These are phyloP conservation scores for Bombus consobrinus DNA, from an alignment of 1,140 invertebrate species.

Conservation along the genomic window DNA sequence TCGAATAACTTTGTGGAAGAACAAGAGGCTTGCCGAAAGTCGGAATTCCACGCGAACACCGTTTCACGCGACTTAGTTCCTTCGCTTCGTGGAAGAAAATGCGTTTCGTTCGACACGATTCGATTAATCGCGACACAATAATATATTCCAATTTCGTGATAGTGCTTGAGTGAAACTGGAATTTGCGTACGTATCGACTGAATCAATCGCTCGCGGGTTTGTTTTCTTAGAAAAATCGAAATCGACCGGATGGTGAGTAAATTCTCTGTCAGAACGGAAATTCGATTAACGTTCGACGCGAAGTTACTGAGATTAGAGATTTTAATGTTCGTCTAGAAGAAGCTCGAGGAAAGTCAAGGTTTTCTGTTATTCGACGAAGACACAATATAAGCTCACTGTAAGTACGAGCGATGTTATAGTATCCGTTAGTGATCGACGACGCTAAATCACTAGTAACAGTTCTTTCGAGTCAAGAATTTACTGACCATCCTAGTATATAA, in stretches of 20 bases:
- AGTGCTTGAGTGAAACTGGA: conserved; percentile 17
- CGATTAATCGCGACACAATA: conserved; percentile 28
- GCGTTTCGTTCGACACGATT: conserved; percentile 24
- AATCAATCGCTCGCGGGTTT: background rate
- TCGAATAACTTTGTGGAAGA: background rate
- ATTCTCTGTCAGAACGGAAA: background rate
- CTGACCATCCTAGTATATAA: background rate
- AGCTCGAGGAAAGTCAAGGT: background rate
- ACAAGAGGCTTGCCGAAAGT: background rate
- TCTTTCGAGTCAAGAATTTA: background rate
- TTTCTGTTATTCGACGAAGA: background rate
- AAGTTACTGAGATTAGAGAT: background rate
- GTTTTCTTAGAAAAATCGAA: background rate
- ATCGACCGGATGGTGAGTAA: background rate
- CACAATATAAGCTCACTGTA: too few species aligned
- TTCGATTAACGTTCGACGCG: background rate
- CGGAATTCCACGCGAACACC: background rate
- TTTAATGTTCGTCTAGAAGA: background rate
- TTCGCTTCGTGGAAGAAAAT: background rate
- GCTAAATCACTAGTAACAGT: background rate
- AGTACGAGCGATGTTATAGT: too few species aligned
- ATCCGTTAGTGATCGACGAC: too few species aligned
- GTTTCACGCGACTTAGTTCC: background rate
- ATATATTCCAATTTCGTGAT: background rate
- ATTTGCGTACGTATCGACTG: background rate